Conservation (phyloP, 2,888 invertebrate genomes). For the Hermodice carunculata region DNA sequence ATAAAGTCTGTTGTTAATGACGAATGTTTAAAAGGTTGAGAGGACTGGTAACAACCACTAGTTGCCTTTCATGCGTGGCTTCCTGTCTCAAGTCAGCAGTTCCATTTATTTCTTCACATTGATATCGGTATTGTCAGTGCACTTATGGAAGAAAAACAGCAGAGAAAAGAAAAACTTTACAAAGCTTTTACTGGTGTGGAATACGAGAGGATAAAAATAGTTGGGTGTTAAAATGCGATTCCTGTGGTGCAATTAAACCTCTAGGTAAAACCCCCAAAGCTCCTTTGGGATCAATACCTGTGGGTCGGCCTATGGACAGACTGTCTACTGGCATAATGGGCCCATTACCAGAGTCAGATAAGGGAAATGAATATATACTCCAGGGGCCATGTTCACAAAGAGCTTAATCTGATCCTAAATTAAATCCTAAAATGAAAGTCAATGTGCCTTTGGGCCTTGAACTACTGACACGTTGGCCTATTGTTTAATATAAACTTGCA, state of each 20-base stretch:
- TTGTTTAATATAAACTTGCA: too few relatives aligned
- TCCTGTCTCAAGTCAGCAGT: background rate
- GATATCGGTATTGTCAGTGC: background rate
- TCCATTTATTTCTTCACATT: background rate
- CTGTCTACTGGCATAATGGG: background rate
- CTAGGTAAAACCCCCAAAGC: background rate
- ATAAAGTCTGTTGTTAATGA: too few relatives aligned
- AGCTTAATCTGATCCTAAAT: too few relatives aligned
- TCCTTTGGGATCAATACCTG: background rate
- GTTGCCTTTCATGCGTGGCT: too few relatives aligned
- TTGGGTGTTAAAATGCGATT: background rate
- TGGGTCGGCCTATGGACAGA: background rate
- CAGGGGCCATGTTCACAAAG: too few relatives aligned
- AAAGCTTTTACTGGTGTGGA: background rate
- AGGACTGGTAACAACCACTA: too few relatives aligned
- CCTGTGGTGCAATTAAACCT: background rate
- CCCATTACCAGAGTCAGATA: background rate
- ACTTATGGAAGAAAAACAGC: background rate
- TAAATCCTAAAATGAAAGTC: too few relatives aligned
- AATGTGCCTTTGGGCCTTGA: too few relatives aligned
- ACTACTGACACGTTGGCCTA: too few relatives aligned
- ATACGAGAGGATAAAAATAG: background rate
- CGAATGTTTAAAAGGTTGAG: too few relatives aligned
- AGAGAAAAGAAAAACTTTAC: background rate
- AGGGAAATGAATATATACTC: background rate